Evolutionary conservation across 2,888 invertebrate species (phyloP).

Genomic region (Heteropelma amictum): DNA sequence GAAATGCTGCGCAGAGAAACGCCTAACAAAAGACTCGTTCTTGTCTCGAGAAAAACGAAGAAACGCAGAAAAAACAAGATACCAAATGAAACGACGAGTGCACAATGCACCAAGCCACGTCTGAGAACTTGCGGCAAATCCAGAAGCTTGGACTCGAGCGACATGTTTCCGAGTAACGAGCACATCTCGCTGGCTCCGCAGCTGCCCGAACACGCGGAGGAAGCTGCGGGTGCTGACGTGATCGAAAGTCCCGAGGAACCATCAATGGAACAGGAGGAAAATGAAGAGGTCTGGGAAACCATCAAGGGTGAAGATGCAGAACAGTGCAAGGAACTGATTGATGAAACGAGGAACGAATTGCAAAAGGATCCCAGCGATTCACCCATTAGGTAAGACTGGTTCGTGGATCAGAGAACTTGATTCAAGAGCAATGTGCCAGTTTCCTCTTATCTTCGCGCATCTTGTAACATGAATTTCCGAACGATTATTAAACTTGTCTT

Average conservation of each 20-base stretch:
- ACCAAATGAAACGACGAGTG: constrained; percentile 67
- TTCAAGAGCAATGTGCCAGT: no score
- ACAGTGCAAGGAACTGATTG: constrained; percentile 20
- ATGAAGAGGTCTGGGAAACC: constrained; percentile 5
- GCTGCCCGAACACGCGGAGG: constrained; percentile 71
- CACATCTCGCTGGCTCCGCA: constrained; percentile 69
- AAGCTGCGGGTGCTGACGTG: constrained; percentile 48
- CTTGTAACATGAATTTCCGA: no score
- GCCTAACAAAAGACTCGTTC: constrained; percentile 85
- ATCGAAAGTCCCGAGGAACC: constrained; percentile 38
- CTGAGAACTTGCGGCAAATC: constrained; percentile 88
- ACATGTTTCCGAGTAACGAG: constrained; percentile 83
- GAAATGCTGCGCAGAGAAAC: constrained; percentile 86
- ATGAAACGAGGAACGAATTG: constrained; percentile 40
- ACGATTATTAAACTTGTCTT: no score
- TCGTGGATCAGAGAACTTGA: not conserved
- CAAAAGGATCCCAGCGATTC: constrained; percentile 62
- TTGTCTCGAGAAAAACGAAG: constrained; percentile 85
- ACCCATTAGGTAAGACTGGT: constrained; percentile 65
- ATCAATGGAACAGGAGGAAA: constrained; percentile 46
- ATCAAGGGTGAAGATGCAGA: constrained; percentile 13
- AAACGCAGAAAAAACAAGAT: constrained; percentile 76
- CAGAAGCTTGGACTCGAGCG: constrained; percentile 91
- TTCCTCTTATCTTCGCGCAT: no score
- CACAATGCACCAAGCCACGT: constrained; percentile 76